phyloP scores from a whole-genome alignment of 1,140 invertebrate genomes.

The Heterodera carotae region DNA sequence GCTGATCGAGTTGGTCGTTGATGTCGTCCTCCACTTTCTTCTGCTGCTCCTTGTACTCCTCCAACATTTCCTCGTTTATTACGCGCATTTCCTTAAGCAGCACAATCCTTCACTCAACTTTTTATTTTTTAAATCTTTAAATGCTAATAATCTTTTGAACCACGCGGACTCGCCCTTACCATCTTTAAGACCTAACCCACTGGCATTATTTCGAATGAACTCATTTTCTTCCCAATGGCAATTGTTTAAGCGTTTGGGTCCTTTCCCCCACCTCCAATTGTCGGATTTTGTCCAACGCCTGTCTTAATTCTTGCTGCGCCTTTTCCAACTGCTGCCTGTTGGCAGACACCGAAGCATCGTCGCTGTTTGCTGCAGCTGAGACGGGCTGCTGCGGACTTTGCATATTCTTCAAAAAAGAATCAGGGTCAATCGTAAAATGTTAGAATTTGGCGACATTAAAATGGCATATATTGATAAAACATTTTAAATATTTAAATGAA shows the following conservation, averaged over 20 bases:
- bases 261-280: constrained; percentile 8
- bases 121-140: too few relatives aligned
- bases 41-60: constrained; percentile 5
- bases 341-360: not conserved
- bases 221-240: too few relatives aligned
- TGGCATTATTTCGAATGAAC: too few relatives aligned
- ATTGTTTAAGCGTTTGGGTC: too few relatives aligned
- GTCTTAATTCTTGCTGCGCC: not conserved
- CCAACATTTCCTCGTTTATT: constrained; percentile 7
- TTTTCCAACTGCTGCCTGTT: not conserved
- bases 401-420: constrained; percentile 16
- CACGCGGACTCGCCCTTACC: too few relatives aligned
- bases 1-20: constrained; percentile 5
- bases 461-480: too few relatives aligned
- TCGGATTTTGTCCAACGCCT: constrained; percentile 13
- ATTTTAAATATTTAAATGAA: too few relatives aligned
- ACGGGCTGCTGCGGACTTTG: constrained; percentile 1
- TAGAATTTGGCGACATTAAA: too few relatives aligned
- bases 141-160: too few relatives aligned
- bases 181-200: too few relatives aligned
- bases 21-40: not conserved
- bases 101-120: not conserved
- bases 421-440: too few relatives aligned
- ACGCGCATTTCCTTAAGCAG: not conserved
- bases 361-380: not conserved